Percentiles rank a stretch among this genome's conserved stretches.
Conservation (phyloP, 2,113 vertebrate genomes). For the Oplegnathus fasciatus region DNA sequence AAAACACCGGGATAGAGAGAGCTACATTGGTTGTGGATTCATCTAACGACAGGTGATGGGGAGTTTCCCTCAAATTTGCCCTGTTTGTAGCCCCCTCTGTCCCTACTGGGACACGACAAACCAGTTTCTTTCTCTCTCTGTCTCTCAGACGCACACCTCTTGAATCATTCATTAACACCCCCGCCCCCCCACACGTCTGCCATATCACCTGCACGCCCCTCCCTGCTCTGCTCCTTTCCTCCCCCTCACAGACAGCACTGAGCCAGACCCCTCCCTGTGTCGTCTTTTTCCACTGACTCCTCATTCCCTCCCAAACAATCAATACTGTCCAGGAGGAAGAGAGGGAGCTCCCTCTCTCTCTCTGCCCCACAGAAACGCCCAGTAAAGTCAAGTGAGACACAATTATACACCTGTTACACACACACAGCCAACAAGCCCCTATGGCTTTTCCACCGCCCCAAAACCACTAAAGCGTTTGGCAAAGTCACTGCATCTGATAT, state of each 20-base stretch:
- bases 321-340: constrained; percentile 20
- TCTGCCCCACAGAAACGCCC: constrained; percentile 18
- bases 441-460: neutral
- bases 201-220: constrained; percentile 49
- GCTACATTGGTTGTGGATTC: constrained; percentile 1
- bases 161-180: constrained; percentile 54
- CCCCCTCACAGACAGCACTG: neutral
- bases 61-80: constrained; percentile 5
- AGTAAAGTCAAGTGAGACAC: constrained; percentile 33
- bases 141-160: neutral
- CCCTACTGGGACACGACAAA: constrained; percentile 64
- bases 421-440: neutral
- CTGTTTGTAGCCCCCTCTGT: neutral
- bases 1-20: neutral
- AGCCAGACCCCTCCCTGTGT: constrained; percentile 6
- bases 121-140: constrained; percentile 62
- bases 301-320: constrained; percentile 40
- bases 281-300: constrained; percentile 4
- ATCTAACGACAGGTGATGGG: neutral
- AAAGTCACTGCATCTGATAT: neutral
- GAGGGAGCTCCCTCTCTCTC: constrained; percentile 13
- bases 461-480: neutral
- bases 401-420: constrained; percentile 25
- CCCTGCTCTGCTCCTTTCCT: constrained; percentile 9
- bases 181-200: neutral